phyloP scores from a whole-genome alignment of 92 coral and sea anemone species.

The Parazoanthus atlanticus region DNA sequence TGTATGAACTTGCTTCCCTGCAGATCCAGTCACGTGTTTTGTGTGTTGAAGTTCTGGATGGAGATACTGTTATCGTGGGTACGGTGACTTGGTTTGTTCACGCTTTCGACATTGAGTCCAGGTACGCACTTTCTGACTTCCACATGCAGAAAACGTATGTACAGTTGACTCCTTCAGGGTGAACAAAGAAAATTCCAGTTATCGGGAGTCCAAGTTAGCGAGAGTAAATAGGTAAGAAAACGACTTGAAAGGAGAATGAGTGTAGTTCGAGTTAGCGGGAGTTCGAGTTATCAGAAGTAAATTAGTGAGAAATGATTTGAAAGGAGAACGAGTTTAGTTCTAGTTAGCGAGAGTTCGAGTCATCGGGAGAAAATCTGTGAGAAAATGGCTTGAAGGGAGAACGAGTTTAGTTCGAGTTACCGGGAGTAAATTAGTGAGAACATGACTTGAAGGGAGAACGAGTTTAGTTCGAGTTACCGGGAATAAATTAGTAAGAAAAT shows the following conservation, averaged over 20 bases:
- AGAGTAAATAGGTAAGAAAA: no score
- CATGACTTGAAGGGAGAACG: no score
- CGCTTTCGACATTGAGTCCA: slow-evolving; percentile 71
- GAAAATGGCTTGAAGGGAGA: no score
- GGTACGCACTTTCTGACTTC: slow-evolving; percentile 32
- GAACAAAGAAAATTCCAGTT: not conserved
- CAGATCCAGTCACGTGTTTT: slow-evolving; percentile 86
- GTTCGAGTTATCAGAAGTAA: not conserved
- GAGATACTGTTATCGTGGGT: slow-evolving; percentile 79
- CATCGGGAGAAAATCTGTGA: no score
- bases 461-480: no score
- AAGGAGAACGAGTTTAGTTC: not conserved
- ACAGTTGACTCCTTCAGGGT: no score
- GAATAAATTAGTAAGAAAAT: no score
- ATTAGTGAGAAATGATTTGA: no score
- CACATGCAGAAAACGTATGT: no score
- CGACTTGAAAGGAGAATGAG: not conserved
- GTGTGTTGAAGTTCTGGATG: slow-evolving; percentile 76
- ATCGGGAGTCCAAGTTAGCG: not conserved
- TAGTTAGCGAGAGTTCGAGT: not conserved
- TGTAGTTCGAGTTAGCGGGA: no score
- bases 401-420: no score
- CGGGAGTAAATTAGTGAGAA: no score
- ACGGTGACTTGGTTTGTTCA: slow-evolving; percentile 83
- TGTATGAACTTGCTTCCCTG: not conserved